Conservation (phyloP, 2,888 invertebrate genomes). For the Eremobia ochroleuca region DNA sequence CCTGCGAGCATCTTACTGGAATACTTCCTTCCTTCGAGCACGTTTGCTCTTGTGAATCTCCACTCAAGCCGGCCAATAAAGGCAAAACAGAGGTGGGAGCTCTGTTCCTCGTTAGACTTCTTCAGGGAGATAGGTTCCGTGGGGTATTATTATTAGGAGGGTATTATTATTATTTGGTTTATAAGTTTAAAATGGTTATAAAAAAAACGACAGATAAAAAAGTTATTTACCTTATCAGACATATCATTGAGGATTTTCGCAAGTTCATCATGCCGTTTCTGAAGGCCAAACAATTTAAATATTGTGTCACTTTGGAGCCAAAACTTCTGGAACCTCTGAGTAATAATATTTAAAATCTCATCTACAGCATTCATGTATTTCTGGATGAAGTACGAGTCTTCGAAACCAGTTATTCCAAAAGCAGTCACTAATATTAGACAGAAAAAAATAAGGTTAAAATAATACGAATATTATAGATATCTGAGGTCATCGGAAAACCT, state of each 20-base stretch:
- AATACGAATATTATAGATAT: too few species aligned
- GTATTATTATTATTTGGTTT: background rate
- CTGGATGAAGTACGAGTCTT: conserved; percentile 52
- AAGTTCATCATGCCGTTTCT: conserved; percentile 67
- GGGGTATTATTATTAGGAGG: too few species aligned
- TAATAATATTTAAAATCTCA: conserved; percentile 51
- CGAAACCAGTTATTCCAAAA: conserved; percentile 62
- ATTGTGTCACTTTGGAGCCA: conserved; percentile 70
- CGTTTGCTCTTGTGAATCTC: too few species aligned
- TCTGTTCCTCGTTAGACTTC: too few species aligned
- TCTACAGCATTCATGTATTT: conserved; percentile 62
- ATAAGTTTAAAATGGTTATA: background rate
- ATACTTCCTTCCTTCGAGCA: too few species aligned
- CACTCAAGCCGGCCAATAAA: too few species aligned
- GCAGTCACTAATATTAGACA: conserved; percentile 59
- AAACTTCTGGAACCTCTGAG: conserved; percentile 62
- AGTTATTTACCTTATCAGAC: conserved; percentile 66
- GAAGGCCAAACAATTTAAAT: conserved; percentile 64
- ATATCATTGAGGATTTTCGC: conserved; percentile 67
- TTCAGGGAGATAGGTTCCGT: too few species aligned
- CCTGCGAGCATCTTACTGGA: too few species aligned
- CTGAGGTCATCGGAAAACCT: too few species aligned
- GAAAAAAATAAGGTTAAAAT: too few species aligned
- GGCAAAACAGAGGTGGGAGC: too few species aligned
- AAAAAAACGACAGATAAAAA: background rate